Evolutionary conservation across 1,140 invertebrate genomes (phyloP), one percentile per base, ranked within the genome.

Genomic region (Drosophila mojavensis): DNA sequence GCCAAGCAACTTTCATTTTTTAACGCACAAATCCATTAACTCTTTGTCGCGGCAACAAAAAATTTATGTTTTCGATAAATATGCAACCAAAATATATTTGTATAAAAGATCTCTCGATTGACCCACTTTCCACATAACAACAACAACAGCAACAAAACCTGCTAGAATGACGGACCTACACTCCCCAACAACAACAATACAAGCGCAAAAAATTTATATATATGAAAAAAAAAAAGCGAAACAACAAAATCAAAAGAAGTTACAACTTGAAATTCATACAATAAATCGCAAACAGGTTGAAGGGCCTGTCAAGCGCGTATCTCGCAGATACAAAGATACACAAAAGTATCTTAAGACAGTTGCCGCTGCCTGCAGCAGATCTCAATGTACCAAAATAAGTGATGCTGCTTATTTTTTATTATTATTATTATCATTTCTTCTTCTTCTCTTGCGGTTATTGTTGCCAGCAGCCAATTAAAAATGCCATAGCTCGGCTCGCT

Each of bases 41-140:
- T 41, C 39, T 75, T 68, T 75, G 73, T 75, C 73, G 64, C 73
- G 11, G 36, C 36, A 13, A 10, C 36, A 39, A 7, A 10, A 7
- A 10, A 39, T 48, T 33, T 61, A 71, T 65, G 61, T 71, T 65
- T 71, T 55, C 64, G 68, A 75, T 75, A 71, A 71, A 75, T 75
- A 75, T 70, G 72, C 72, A 75, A 70, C 67, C 56, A 55, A 71
- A 75, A 64, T 71, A 71, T 71, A 71, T 75, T 65, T 75, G 15
- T 47, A 75, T 71, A 72, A 75, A 75, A 75, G 73, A 75, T 71
- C 73, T 75, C 67, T 75, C 73, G 73, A 71, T 75, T 65, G 67
- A 72, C 73, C 68, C 55, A 71, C 73, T 75, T 75, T 72, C 67
- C 67, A 71, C 59, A 71, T 64, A 74, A 74, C 58, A 69, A 75